These are phyloP conservation scores for Tachypleus tridentatus DNA, from an alignment of 1,140 invertebrate species.

Conservation along the genomic window DNA sequence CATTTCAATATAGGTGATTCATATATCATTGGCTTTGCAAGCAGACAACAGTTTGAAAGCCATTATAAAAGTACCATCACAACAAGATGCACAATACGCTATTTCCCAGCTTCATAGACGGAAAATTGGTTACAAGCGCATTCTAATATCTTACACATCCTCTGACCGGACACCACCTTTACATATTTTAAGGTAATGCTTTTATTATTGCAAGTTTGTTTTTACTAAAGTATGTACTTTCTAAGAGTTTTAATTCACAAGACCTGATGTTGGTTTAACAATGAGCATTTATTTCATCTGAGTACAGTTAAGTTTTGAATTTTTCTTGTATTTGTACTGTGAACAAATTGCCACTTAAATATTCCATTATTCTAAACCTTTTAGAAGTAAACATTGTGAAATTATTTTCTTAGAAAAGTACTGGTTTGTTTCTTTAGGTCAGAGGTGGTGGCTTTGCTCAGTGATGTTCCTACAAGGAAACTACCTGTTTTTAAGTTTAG, in stretches of 20 bases:
- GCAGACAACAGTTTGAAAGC: constrained; percentile 54
- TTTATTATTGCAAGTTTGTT: constrained; percentile 3
- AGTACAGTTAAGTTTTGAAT: too few relatives aligned
- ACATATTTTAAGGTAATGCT: constrained; percentile 44
- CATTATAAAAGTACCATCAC: constrained; percentile 48
- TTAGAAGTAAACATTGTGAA: constrained; percentile 14
- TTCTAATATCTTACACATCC: constrained; percentile 60
- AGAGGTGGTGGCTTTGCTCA: constrained; percentile 42
- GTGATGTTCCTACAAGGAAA: constrained; percentile 58
- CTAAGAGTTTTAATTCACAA: constrained; percentile 41
- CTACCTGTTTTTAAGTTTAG: constrained; percentile 74
- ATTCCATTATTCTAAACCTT: not conserved
- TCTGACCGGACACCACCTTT: constrained; percentile 46
- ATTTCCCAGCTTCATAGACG: constrained; percentile 69
- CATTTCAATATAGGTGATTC: constrained; percentile 41
- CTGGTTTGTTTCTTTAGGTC: constrained; percentile 29
- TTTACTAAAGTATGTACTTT: constrained; percentile 10
- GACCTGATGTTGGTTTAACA: not conserved
- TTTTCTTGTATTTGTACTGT: too few relatives aligned
- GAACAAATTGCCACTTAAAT: not conserved
- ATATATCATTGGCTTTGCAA: constrained; percentile 50
- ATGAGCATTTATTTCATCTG: too few relatives aligned
- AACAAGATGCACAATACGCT: constrained; percentile 61
- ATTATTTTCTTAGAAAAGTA: constrained; percentile 18
- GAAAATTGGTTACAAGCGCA: constrained; percentile 68